Base-by-base conservation (phyloP, 1,140 invertebrate genomes). In the Pteromalus puparum region DNA sequence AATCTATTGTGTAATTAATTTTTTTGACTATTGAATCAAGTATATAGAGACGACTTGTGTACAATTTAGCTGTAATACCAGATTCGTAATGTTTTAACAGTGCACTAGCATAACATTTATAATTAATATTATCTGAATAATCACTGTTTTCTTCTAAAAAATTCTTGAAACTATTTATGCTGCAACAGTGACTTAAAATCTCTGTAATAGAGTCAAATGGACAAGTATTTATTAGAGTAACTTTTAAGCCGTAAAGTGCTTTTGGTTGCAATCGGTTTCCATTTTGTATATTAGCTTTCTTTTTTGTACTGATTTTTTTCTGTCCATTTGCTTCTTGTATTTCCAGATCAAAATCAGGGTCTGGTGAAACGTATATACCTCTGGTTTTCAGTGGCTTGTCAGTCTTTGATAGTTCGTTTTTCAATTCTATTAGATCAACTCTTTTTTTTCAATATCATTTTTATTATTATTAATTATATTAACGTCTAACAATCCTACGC, bases 71-170 rank as follows among this genome's bases (percentile, higher is more conserved):
- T 24, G n/a, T 28, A 24, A 70, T 4, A 26, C 68, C 24, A 70
- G 21, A 24, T 70, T 13, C 26, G 6, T 24, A 70, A 70, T 70
- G 26, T 7, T 70, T 21, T 24, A 70, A 13, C 5, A 70, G 12
- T 70, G 26, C 26, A 28, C 26, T 70, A 70, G 68, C 24, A 28
- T 70, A 70, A 70, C 68, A 70, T 70, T 70, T n/a, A 70, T 70
- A 70, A 13, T 38, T 70, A 2, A 26, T 3, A 26, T 70, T n/a
- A 5, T 24, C 12, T 26, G 21, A 4, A 70, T 28, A 24, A 28
- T 70, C 26, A 24, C 12, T 12, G n/a, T 28, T 70, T 70, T 28
- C 2, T 26, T 28, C 24, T 9, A 28, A 26, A 28, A 70, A 70
- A 13, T 70, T 26, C 26, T 28, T 70, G 12, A 70, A 70, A 24